Conservation (phyloP, 2,113 vertebrate genomes). For the Rostratula benghalensis region DNA sequence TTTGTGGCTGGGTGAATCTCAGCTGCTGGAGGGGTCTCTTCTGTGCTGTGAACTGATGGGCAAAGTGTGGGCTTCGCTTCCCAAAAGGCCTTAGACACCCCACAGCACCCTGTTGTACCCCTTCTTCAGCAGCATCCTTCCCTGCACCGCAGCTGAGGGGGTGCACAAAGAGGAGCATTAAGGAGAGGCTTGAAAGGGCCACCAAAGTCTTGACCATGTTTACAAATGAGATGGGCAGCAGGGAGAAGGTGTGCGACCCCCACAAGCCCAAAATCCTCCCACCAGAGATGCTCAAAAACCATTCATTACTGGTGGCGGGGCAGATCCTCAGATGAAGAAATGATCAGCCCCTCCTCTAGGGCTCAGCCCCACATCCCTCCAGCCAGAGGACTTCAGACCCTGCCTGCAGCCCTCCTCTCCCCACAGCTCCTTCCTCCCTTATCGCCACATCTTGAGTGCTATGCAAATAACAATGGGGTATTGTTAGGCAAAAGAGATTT, state of each 20-base stretch:
- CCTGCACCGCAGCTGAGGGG: background rate
- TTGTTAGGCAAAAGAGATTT: constrained; percentile 57
- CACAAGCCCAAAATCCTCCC: background rate
- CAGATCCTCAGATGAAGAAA: background rate
- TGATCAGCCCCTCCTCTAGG: fast-evolving
- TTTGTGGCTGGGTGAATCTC: background rate
- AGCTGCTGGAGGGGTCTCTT: background rate
- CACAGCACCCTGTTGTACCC: background rate
- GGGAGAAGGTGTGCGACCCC: background rate
- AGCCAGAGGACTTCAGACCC: background rate
- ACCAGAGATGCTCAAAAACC: background rate
- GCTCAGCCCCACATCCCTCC: background rate
- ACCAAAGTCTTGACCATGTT: fast-evolving
- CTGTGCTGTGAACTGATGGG: background rate
- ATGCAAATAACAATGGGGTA: background rate
- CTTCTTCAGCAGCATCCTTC: background rate
- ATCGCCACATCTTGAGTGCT: background rate
- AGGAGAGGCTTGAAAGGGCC: background rate
- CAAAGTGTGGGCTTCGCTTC: fast-evolving
- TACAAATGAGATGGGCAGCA: background rate
- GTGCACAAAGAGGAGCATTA: fast-evolving
- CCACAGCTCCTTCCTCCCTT: background rate
- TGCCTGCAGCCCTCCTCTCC: background rate
- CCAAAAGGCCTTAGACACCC: background rate
- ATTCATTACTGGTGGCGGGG: background rate